phyloP scores from a whole-genome alignment of 2,888 invertebrate species.

The Leptura quadrifasciata region DNA sequence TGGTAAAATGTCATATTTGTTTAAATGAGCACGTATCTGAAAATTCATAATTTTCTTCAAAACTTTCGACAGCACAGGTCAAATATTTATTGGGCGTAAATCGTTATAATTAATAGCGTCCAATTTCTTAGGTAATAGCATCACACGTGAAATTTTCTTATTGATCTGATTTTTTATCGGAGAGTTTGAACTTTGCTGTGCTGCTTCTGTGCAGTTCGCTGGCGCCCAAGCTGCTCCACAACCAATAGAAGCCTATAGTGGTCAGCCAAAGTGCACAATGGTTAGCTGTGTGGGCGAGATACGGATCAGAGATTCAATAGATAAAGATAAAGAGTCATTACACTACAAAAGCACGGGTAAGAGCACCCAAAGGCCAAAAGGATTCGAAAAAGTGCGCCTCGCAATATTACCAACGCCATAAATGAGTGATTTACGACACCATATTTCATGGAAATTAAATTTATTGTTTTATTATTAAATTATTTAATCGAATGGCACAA shows the following conservation, averaged over 20 bases:
- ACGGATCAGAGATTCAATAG: constrained; percentile 34
- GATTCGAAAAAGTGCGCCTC: constrained; percentile 11
- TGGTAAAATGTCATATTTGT: too few species aligned
- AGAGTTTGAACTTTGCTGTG: background rate
- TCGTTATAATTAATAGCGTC: too few species aligned
- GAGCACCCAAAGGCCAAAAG: constrained; percentile 32
- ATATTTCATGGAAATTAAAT: constrained; percentile 32
- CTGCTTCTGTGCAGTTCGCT: constrained; percentile 21
- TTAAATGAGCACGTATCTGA: too few species aligned
- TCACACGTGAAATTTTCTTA: too few species aligned
- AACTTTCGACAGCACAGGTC: too few species aligned
- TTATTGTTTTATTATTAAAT: constrained; percentile 37
- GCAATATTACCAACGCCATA: constrained; percentile 31
- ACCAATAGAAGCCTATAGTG: constrained; percentile 22
- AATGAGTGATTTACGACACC: constrained; percentile 37
- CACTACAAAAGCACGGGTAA: constrained; percentile 19
- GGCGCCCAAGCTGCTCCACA: background rate
- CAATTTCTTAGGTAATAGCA: too few species aligned
- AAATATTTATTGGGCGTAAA: too few species aligned
- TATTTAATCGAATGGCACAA: constrained; percentile 34
- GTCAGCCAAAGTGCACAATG: constrained; percentile 38
- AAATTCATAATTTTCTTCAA: too few species aligned
- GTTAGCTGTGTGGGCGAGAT: constrained; percentile 40
- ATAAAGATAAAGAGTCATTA: constrained; percentile 41
- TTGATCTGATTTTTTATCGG: background rate